Base-by-base conservation (phyloP, 2,888 invertebrate genomes). In the Protophormia terraenovae region DNA sequence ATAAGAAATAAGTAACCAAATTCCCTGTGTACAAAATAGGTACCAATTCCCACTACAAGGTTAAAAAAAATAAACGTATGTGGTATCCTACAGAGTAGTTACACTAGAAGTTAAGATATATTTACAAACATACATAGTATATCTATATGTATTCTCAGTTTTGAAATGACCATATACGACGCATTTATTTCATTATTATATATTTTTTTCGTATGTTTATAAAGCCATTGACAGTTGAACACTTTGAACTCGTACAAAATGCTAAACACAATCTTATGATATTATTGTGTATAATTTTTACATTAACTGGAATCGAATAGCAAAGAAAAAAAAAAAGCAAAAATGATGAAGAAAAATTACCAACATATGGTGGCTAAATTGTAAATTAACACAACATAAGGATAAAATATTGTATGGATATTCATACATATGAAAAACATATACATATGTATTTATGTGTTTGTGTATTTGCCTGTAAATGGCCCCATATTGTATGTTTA, bases 281-380 rank as follows among this genome's bases (percentile, higher is more conserved):
- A 41, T 38, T 4, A 19, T 38, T 24, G 3, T 19, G 19, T 76
- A 64, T 64, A 55, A 55, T 71, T 76, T 77, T 55, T 1, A 66
- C 41, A 82, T 71, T 67, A 75, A 67, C 67, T 58, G 47, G 32
- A n/a, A 53, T 53, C 27, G 14, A 77, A 71, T 29, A 64, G 6
- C 27, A 50, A 67, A 2, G n/a, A 53, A 69, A 62, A 10, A 35
- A 73, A 10, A 72, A 53, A 69, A 62, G 12, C 45, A 73, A 10
- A 72, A 66, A 16, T 41, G 5, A 32, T 47, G 27, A 76, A 55
- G 82, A 62, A 64, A 79, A 66, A 79, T 81, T 75, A 64, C 22
- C 12, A 78, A 50, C 87, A 87, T 87, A 87, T 87, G 87, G 79
- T 41, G 71, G 24, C 69, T 62, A 84, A 77, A 80, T 83, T 77